These are phyloP conservation scores for Naja naja DNA, from an alignment of 2,113 vertebrate species.

Conservation along the genomic window DNA sequence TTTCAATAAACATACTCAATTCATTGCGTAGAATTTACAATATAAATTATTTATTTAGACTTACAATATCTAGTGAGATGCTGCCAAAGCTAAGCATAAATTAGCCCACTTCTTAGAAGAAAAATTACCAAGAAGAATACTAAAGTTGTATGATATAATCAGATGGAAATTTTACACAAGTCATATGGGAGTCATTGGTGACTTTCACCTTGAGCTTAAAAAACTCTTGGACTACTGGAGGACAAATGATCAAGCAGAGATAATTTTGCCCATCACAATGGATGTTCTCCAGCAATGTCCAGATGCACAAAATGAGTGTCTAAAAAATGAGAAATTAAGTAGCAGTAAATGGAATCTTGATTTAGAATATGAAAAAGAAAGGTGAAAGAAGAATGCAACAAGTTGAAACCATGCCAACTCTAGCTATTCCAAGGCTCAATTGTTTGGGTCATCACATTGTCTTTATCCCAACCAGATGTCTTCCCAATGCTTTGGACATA, in stretches of 20 bases:
- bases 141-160: constrained; percentile 34
- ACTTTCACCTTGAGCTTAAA: background rate
- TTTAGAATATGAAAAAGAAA: background rate
- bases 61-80: constrained; percentile 64
- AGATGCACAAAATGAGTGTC: background rate
- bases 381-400: background rate
- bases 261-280: background rate
- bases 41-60: too few species aligned
- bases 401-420: background rate
- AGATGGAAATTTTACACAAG: constrained; percentile 26
- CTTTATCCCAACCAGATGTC: background rate
- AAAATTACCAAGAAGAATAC: background rate
- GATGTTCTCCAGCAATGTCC: background rate
- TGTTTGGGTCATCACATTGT: background rate
- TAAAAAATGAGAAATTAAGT: background rate
- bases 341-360: background rate
- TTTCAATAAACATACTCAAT: constrained; percentile 60
- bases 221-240: background rate
- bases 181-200: background rate
- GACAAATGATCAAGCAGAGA: background rate
- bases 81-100: constrained; percentile 52
- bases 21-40: constrained; percentile 64
- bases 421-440: background rate
- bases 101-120: constrained; percentile 31
- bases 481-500: background rate